Conservation (phyloP, 1,140 invertebrate genomes). For the Philopotamus ludificatus region DNA sequence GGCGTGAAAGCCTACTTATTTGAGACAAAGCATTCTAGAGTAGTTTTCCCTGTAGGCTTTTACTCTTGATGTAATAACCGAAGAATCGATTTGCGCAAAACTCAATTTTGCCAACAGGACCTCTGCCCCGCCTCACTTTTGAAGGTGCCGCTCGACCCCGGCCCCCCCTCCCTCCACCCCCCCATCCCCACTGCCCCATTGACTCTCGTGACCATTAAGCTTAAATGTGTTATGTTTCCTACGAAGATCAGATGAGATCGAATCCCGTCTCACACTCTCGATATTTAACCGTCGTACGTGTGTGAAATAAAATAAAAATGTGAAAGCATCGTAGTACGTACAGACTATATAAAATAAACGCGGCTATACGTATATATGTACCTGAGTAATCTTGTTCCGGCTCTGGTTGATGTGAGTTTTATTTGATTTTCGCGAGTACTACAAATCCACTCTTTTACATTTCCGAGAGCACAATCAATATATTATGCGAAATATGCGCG, state of each 20-base stretch:
- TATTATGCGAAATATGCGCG: too few relatives aligned
- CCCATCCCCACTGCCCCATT: not conserved
- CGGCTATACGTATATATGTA: too few relatives aligned
- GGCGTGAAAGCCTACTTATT: slow-evolving; percentile 13
- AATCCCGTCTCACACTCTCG: slow-evolving; percentile 12
- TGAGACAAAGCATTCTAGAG: slow-evolving; percentile 16
- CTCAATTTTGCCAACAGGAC: slow-evolving; percentile 14
- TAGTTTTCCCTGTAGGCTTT: slow-evolving; percentile 26
- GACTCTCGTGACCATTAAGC: slow-evolving; percentile 2
- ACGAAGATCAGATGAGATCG: slow-evolving; percentile 3
- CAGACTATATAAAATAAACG: too few relatives aligned
- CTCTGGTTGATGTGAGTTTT: too few relatives aligned
- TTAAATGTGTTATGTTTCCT: slow-evolving; percentile 16
- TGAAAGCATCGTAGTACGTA: too few relatives aligned
- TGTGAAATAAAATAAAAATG: too few relatives aligned
- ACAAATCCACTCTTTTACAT: too few relatives aligned
- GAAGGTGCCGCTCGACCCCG: not conserved
- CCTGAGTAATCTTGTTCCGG: too few relatives aligned
- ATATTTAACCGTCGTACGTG: not conserved
- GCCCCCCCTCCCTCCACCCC: not conserved
- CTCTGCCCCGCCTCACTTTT: not conserved
- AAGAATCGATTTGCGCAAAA: slow-evolving; percentile 23
- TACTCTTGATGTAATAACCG: slow-evolving; percentile 23
- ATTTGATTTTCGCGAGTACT: too few relatives aligned
- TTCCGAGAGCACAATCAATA: too few relatives aligned